Percentiles rank a stretch among this genome's conserved stretches.
phyloP scores from a whole-genome alignment of 2,888 invertebrate species.

The Lycocerus yunnanus region DNA sequence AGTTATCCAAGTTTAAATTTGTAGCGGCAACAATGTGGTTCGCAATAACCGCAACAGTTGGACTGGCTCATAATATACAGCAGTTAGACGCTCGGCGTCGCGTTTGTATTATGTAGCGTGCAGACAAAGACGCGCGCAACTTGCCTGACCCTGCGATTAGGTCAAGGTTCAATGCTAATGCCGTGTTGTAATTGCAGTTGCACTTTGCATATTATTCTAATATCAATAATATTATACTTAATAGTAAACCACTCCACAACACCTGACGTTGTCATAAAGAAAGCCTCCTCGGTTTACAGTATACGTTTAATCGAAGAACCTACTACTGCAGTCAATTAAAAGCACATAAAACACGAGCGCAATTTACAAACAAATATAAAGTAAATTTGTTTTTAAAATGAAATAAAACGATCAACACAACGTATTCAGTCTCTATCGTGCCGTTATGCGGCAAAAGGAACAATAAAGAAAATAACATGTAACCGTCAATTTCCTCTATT shows the following conservation, averaged over 20 bases:
- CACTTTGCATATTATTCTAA: constrained; percentile 42
- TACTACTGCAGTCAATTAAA: background rate
- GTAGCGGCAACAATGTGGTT: constrained; percentile 17
- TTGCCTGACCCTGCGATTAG: constrained; percentile 47
- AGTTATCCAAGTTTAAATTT: constrained; percentile 3
- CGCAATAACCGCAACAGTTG: constrained; percentile 48
- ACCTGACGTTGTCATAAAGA: background rate
- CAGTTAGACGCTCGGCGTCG: constrained; percentile 44
- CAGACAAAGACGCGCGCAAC: constrained; percentile 58
- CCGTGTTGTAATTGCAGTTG: constrained; percentile 46
- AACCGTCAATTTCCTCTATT: background rate
- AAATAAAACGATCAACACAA: background rate
- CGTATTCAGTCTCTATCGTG: constrained; percentile 8
- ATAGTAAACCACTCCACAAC: background rate
- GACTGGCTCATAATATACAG: constrained; percentile 43
- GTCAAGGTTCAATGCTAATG: constrained; percentile 53
- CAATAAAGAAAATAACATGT: background rate
- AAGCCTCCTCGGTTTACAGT: background rate
- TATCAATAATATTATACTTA: background rate
- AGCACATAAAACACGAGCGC: background rate
- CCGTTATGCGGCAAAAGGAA: background rate
- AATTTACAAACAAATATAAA: background rate
- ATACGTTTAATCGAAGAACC: background rate
- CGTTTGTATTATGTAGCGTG: constrained; percentile 55
- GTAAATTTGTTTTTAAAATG: background rate